Conservation (phyloP, 1,140 invertebrate genomes). For the Drosophila sucinea region DNA sequence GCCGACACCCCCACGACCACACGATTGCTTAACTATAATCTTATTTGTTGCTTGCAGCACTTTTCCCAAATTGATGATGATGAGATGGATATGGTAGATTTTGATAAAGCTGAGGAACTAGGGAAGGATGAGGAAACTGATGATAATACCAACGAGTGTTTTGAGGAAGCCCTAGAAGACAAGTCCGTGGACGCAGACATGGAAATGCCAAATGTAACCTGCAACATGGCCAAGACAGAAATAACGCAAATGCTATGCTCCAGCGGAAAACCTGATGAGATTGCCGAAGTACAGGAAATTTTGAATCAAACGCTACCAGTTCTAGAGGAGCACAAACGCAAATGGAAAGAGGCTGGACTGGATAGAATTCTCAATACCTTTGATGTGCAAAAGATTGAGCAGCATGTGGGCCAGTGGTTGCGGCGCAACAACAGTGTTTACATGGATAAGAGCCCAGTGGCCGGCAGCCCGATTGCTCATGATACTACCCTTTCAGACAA, state of each 20-base stretch:
- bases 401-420: slow-evolving; percentile 68
- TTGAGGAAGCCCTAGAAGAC: slow-evolving; percentile 41
- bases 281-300: slow-evolving; percentile 52
- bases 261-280: slow-evolving; percentile 35
- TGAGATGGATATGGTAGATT: slow-evolving; percentile 21
- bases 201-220: slow-evolving; percentile 32
- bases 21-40: too few species aligned
- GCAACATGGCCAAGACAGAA: slow-evolving; percentile 44
- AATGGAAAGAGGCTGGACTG: slow-evolving; percentile 64
- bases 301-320: slow-evolving; percentile 69
- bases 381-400: slow-evolving; percentile 67
- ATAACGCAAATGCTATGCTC: slow-evolving; percentile 47
- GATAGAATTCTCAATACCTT: slow-evolving; percentile 71
- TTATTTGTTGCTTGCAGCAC: slow-evolving; percentile 12
- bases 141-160: slow-evolving; percentile 5
- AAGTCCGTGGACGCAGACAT: slow-evolving; percentile 20
- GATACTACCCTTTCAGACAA: slow-evolving; percentile 29
- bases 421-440: slow-evolving; percentile 59
- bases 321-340: slow-evolving; percentile 66
- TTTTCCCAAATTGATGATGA: slow-evolving; percentile 16
- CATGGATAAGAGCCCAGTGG: slow-evolving; percentile 8
- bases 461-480: background rate
- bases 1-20: background rate
- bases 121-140: slow-evolving; percentile 31
- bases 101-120: slow-evolving; percentile 33